Conservation (phyloP, 2,113 vertebrate species). For the Pica pica region DNA sequence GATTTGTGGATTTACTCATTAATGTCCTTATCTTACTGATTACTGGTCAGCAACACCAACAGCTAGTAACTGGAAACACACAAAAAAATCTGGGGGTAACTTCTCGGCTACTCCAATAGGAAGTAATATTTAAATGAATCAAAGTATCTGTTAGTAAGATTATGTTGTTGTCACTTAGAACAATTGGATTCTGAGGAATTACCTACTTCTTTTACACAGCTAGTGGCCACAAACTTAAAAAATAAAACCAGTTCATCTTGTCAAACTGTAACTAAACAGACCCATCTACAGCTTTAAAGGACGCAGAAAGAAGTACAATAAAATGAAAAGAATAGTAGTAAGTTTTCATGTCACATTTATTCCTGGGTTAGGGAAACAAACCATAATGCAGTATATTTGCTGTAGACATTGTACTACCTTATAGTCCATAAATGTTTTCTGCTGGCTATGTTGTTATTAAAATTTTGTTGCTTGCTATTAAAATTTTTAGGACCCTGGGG, state of each 20-base stretch:
- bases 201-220: background rate
- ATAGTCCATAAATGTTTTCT: background rate
- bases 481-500: background rate
- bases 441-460: background rate
- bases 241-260: background rate
- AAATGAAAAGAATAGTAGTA: background rate
- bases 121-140: background rate
- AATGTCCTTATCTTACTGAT: background rate
- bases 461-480: background rate
- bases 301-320: background rate
- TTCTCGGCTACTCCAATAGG: background rate
- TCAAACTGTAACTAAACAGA: background rate
- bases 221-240: background rate
- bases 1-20: background rate
- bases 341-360: background rate
- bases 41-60: background rate
- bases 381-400: background rate
- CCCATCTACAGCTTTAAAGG: background rate
- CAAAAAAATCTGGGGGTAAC: rapidly evolving
- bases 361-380: background rate
- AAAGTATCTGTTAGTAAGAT: background rate
- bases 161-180: background rate
- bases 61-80: background rate
- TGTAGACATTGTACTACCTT: background rate
- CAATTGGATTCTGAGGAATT: background rate